A percentile compares a stretch with the other conserved stretches of the same genome.
phyloP scores from a whole-genome alignment of 2,888 invertebrate species.

The Galeruca laticollis region DNA sequence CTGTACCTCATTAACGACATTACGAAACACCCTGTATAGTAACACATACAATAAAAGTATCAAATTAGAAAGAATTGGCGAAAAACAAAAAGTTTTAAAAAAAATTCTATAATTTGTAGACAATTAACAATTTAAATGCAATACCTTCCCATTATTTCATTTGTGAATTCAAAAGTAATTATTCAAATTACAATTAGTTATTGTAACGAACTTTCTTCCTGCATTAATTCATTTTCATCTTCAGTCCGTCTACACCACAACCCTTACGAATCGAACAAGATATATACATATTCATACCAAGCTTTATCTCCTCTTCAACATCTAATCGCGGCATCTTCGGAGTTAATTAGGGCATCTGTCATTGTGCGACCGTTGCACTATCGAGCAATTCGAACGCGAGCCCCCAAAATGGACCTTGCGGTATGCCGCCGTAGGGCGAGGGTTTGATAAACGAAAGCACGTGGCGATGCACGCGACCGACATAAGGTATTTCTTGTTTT shows the following conservation, averaged over 20 bases:
- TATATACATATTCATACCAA: slow-evolving; percentile 14
- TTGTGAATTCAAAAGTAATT: background rate
- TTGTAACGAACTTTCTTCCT: slow-evolving; percentile 5
- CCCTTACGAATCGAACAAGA: slow-evolving; percentile 8
- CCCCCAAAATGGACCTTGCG: slow-evolving; percentile 44
- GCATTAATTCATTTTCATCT: slow-evolving; percentile 8
- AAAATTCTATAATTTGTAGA: no score
- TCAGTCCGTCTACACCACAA: slow-evolving; percentile 1
- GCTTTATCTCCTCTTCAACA: slow-evolving; percentile 32
- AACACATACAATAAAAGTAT: no score
- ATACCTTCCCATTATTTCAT: no score
- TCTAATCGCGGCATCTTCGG: slow-evolving; percentile 61
- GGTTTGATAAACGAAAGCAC: slow-evolving; percentile 44
- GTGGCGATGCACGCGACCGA: slow-evolving; percentile 33
- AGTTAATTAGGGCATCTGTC: slow-evolving; percentile 64
- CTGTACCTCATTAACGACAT: no score
- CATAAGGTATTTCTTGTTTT: slow-evolving; percentile 30
- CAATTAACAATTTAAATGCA: no score
- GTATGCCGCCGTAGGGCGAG: slow-evolving; percentile 37
- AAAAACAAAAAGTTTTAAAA: no score
- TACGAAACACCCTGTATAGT: no score
- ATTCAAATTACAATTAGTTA: slow-evolving; percentile 11
- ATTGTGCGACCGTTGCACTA: slow-evolving; percentile 55
- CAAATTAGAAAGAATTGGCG: no score
- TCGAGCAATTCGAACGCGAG: slow-evolving; percentile 17